Evolutionary conservation across 2,113 vertebrate species (phyloP).

Genomic region (Pristiophorus japonicus): DNA sequence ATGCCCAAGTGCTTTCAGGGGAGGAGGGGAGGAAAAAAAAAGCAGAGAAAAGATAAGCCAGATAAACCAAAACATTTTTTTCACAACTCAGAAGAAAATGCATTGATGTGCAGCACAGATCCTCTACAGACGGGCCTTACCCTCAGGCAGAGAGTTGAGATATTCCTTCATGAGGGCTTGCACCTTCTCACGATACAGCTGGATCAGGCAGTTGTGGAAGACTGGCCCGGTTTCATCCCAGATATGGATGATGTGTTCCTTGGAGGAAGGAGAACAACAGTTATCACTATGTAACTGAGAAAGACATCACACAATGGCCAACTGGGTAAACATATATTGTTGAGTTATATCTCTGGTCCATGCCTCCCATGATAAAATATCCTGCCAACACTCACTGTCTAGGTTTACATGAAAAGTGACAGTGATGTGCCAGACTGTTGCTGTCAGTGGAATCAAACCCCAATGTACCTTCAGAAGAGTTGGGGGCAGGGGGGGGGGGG

Average conservation of each 20-base stretch:
- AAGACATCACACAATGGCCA: neutral
- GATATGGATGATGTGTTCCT: constrained; percentile 82
- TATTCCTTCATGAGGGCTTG: constrained; percentile 92
- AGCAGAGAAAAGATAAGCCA: neutral
- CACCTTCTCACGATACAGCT: constrained; percentile 89
- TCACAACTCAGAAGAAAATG: neutral
- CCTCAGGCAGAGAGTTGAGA: constrained; percentile 75
- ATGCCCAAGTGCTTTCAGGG: neutral
- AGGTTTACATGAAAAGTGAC: neutral
- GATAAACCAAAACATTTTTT: neutral
- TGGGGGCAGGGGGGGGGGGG: no score
- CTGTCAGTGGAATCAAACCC: neutral
- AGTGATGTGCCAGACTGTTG: neutral
- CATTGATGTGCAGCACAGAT: neutral
- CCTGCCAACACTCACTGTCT: neutral
- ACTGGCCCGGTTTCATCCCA: constrained; percentile 81
- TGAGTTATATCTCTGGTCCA: neutral
- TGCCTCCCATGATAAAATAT: neutral
- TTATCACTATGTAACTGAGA: neutral
- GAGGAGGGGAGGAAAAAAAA: neutral
- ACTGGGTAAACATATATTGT: neutral
- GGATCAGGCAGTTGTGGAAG: constrained; percentile 92
- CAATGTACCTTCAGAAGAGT: neutral
- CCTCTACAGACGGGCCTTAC: constrained; percentile 50
- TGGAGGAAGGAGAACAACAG: constrained; percentile 2